Conservation (phyloP, 2,113 vertebrate genomes). For the Meles meles region DNA sequence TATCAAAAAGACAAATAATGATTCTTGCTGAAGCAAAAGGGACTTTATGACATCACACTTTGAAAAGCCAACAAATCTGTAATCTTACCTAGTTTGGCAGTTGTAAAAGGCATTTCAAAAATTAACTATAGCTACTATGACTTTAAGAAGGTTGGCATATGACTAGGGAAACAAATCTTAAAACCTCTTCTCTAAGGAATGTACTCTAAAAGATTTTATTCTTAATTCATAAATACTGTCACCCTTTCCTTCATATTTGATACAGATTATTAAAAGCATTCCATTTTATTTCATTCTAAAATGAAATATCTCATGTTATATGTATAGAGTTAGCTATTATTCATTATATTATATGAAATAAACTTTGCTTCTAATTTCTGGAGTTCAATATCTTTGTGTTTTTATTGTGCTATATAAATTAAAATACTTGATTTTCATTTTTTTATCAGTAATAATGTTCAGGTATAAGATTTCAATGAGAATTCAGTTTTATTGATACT, state of each 20-base stretch:
- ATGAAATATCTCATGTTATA: neutral
- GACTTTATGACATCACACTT: constrained; percentile 80
- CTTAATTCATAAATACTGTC: constrained; percentile 40
- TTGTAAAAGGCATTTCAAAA: constrained; percentile 81
- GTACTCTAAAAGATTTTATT: constrained; percentile 60
- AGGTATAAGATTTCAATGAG: neutral
- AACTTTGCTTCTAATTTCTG: neutral
- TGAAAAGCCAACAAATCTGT: constrained; percentile 76
- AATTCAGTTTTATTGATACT: neutral
- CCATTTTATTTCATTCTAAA: neutral
- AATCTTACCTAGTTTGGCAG: constrained; percentile 79
- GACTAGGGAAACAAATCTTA: constrained; percentile 67
- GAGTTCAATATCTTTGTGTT: neutral
- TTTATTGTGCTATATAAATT: neutral
- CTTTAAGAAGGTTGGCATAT: constrained; percentile 76
- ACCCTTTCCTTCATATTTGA: constrained; percentile 32
- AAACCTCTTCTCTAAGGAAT: constrained; percentile 45
- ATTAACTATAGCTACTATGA: constrained; percentile 74
- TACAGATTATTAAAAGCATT: constrained; percentile 56
- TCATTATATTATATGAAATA: neutral
- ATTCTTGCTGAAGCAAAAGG: constrained; percentile 74
- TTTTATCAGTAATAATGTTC: neutral
- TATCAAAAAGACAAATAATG: constrained; percentile 78
- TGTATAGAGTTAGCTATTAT: neutral
- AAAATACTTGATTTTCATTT: neutral